Percentiles rank a stretch among this genome's conserved stretches.
These are phyloP conservation scores for Chydorus sphaericus DNA, from an alignment of 2,888 invertebrate species.

Conservation along the genomic window DNA sequence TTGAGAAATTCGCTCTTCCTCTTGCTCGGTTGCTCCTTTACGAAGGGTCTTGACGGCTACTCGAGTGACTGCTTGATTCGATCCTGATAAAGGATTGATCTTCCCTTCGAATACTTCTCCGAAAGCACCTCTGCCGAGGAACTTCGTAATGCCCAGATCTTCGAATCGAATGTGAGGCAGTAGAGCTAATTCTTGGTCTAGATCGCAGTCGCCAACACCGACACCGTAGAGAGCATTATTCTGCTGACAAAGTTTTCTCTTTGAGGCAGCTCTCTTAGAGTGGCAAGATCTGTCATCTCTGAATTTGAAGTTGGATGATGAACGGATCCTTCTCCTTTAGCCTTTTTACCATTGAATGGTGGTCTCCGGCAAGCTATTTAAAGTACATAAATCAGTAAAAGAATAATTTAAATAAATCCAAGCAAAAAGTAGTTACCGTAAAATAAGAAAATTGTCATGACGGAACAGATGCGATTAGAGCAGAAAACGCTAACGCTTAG, in stretches of 20 bases:
- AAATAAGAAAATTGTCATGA: constrained; percentile 32
- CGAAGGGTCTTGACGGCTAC: constrained; percentile 92
- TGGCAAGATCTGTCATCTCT: constrained; percentile 55
- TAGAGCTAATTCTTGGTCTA: constrained; percentile 59
- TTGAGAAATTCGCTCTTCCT: constrained; percentile 87
- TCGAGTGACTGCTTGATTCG: constrained; percentile 41
- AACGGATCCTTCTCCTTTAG: neutral
- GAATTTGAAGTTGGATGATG: neutral
- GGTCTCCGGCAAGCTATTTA: neutral
- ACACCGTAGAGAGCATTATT: constrained; percentile 67
- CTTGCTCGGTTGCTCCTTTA: constrained; percentile 77
- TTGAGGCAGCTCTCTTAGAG: constrained; percentile 63
- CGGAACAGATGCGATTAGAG: constrained; percentile 31
- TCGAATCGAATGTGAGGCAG: constrained; percentile 74
- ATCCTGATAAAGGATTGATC: constrained; percentile 48
- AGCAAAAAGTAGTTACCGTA: too few species aligned
- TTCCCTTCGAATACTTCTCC: constrained; percentile 93
- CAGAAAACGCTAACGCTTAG: constrained; percentile 48
- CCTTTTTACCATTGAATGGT: constrained; percentile 1
- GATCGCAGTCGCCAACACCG: constrained; percentile 43
- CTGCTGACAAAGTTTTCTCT: constrained; percentile 55
- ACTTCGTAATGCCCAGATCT: constrained; percentile 71
- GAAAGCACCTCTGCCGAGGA: constrained; percentile 90
- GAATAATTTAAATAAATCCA: too few species aligned
- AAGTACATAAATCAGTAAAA: too few species aligned